phyloP scores from a whole-genome alignment of 2,113 vertebrate species.

The Collichthys lucidus region DNA sequence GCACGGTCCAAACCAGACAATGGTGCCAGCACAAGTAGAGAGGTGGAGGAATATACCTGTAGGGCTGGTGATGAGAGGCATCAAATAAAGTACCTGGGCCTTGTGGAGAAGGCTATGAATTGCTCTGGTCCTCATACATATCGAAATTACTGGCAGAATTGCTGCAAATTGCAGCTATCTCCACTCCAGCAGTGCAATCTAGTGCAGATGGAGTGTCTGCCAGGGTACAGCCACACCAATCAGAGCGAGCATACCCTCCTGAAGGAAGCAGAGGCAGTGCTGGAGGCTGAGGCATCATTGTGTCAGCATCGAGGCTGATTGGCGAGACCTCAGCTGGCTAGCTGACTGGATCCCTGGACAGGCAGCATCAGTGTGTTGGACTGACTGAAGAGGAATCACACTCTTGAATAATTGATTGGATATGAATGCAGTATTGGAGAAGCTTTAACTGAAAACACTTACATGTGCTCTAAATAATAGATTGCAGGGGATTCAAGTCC shows the following conservation, averaged over 20 bases:
- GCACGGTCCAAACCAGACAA: conserved; percentile 9
- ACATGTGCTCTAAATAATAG: conserved; percentile 78
- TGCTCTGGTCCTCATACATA: conserved; percentile 73
- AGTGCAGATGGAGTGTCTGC: conserved; percentile 70
- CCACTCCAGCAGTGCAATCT: conserved; percentile 73
- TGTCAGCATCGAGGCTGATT: conserved; percentile 63
- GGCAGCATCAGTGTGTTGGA: conserved; percentile 61
- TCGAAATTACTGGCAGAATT: conserved; percentile 76
- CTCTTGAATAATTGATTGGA: conserved; percentile 80
- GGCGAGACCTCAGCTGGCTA: conserved; percentile 58
- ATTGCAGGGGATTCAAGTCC: conserved; percentile 65
- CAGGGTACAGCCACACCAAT: conserved; percentile 63
- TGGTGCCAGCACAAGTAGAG: conserved; percentile 24
- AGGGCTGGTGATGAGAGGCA: conserved; percentile 55
- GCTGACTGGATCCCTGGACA: conserved; percentile 58
- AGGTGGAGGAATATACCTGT: conserved; percentile 49
- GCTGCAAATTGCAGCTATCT: conserved; percentile 79
- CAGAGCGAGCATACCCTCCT: conserved; percentile 55
- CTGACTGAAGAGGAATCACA: conserved; percentile 65
- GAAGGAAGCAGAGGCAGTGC: conserved; percentile 51
- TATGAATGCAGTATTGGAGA: conserved; percentile 76
- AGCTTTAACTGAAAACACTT: conserved; percentile 82
- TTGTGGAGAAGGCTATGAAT: conserved; percentile 60
- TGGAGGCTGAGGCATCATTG: conserved; percentile 48
- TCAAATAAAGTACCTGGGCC: conserved; percentile 67